Conservation (phyloP, 2,113 vertebrate species). For the Protobothrops flavoviridis region DNA sequence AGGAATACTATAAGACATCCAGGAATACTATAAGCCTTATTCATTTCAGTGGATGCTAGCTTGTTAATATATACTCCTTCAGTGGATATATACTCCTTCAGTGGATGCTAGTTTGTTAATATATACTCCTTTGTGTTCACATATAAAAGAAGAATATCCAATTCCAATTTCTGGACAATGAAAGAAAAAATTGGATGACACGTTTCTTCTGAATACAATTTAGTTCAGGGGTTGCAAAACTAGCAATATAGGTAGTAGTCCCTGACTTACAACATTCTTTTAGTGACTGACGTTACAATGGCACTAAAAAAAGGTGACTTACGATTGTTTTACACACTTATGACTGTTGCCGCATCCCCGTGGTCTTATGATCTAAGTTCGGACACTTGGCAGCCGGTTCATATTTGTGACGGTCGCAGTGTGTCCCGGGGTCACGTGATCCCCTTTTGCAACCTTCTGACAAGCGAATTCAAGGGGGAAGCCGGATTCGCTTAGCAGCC, state of each 20-base stretch:
- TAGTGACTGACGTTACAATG: no score
- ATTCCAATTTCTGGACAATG: background rate
- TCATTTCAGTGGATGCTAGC: background rate
- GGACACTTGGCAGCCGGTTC: no score
- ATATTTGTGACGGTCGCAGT: no score
- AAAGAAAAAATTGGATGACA: background rate
- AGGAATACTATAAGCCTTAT: background rate
- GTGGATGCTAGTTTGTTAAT: background rate
- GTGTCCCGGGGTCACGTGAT: no score
- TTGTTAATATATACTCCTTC: background rate
- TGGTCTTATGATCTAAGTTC: no score
- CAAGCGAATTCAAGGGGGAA: no score
- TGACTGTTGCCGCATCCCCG: no score
- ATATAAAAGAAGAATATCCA: background rate
- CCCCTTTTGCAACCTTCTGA: no score
- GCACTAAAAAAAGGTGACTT: no score
- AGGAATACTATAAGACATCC: background rate
- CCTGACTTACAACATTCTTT: no score
- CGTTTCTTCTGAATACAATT: background rate
- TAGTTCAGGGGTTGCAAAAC: background rate
- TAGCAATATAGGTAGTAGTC: background rate
- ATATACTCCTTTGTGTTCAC: background rate
- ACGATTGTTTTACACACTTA: no score
- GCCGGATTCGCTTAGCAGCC: no score
- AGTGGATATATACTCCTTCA: background rate